A percentile compares a stretch with the other conserved stretches of the same genome.
Evolutionary conservation across 2,797 vertebrate genomes (phyloP).

Genomic region (Anomalospiza imberbis): DNA sequence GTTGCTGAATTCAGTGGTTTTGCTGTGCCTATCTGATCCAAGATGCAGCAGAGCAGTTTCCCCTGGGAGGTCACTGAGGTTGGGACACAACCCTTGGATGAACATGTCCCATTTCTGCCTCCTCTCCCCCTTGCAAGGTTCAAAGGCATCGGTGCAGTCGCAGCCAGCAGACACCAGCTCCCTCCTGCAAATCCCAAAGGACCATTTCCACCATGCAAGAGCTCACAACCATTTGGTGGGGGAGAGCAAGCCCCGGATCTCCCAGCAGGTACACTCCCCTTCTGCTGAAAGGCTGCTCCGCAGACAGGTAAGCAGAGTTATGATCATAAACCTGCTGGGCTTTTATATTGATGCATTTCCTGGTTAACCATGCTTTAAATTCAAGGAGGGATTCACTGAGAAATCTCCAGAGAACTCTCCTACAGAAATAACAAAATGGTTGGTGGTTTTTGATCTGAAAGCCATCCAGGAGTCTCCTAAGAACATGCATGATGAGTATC

Average conservation of each 20-base stretch:
- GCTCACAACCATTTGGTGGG: constrained; percentile 76
- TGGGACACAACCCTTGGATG: background rate
- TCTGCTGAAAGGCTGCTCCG: constrained; percentile 86
- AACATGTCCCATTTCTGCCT: background rate
- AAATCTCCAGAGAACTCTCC: constrained; percentile 7
- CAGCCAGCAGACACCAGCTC: constrained; percentile 78
- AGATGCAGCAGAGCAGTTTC: background rate
- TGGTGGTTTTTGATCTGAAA: constrained; percentile 43
- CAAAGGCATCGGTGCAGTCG: constrained; percentile 82
- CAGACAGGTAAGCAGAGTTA: constrained; percentile 84
- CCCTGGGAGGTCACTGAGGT: background rate
- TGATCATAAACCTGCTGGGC: background rate
- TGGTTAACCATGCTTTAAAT: background rate
- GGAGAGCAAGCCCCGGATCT: constrained; percentile 80
- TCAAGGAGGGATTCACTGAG: background rate
- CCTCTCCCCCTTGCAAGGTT: constrained; percentile 74
- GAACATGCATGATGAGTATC: background rate
- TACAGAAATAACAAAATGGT: constrained; percentile 33
- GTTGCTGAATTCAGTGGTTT: background rate
- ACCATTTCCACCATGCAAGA: constrained; percentile 81
- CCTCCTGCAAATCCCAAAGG: constrained; percentile 80
- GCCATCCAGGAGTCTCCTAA: constrained; percentile 33
- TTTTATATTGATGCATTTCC: background rate
- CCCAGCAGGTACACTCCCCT: constrained; percentile 80
- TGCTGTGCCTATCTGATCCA: background rate